Conservation (phyloP, 2,888 invertebrate genomes). For the Malthinus flaveolus region DNA sequence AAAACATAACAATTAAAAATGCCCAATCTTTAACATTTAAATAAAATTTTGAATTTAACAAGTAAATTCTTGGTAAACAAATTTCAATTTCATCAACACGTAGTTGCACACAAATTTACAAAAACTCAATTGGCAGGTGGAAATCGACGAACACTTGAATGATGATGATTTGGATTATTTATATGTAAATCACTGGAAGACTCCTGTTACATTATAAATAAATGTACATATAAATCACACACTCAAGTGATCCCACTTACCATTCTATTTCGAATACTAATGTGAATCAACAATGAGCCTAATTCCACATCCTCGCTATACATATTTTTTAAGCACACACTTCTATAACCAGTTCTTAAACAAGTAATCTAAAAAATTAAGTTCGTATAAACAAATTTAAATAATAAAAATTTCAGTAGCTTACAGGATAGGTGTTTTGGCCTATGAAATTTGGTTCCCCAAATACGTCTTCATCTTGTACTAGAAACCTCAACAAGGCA, state of each 20-base stretch:
- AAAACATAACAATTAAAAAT: too few relatives aligned
- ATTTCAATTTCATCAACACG: not conserved
- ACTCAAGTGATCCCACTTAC: slow-evolving; percentile 34
- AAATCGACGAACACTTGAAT: slow-evolving; percentile 22
- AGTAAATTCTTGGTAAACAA: not conserved
- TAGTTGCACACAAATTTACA: not conserved
- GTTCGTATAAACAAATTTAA: not conserved
- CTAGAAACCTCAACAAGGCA: slow-evolving; percentile 83
- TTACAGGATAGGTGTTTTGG: slow-evolving; percentile 89
- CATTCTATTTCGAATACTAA: slow-evolving; percentile 63
- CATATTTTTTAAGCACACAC: slow-evolving; percentile 86
- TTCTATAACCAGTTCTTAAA: slow-evolving; percentile 84
- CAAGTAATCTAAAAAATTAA: slow-evolving; percentile 63
- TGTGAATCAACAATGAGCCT: slow-evolving; percentile 83
- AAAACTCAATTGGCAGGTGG: slow-evolving; percentile 9
- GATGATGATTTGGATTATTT: slow-evolving; percentile 22
- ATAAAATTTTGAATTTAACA: too few relatives aligned
- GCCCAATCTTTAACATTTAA: too few relatives aligned
- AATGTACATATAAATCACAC: slow-evolving; percentile 12
- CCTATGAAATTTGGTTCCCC: slow-evolving; percentile 96
- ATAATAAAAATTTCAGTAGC: slow-evolving; percentile 31
- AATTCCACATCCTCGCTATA: slow-evolving; percentile 92
- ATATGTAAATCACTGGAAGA: slow-evolving; percentile 27
- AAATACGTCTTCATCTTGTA: slow-evolving; percentile 96
- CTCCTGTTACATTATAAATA: slow-evolving; percentile 22